Percentiles rank a stretch among this genome's conserved stretches.
Evolutionary conservation across 2,888 invertebrate genomes (phyloP).

Genomic region (Hirtodrosophila cameraria): DNA sequence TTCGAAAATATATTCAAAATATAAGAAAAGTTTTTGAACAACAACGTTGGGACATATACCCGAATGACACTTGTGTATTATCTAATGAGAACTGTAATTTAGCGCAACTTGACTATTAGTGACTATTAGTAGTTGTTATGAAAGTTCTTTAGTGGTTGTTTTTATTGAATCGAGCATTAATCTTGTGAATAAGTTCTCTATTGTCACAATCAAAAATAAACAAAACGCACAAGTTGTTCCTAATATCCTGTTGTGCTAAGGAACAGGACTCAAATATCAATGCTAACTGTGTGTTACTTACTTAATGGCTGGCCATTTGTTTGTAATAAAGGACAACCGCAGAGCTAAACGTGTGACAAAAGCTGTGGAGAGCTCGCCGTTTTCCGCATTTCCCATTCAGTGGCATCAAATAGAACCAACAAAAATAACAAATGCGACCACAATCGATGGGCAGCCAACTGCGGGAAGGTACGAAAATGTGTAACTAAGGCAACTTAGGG

Average conservation of each 20-base stretch:
- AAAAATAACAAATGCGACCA: slow-evolving; percentile 70
- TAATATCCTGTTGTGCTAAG: not conserved
- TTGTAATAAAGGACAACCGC: slow-evolving; percentile 45
- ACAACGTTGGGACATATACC: too few relatives aligned
- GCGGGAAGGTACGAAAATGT: too few relatives aligned
- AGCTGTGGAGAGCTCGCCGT: slow-evolving; percentile 14
- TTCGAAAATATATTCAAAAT: too few relatives aligned
- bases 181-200: slow-evolving; percentile 26
- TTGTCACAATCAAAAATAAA: slow-evolving; percentile 21
- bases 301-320: slow-evolving; percentile 3
- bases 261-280: slow-evolving; percentile 35
- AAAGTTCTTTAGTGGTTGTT: slow-evolving; percentile 27
- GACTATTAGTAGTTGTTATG: not conserved
- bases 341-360: slow-evolving; percentile 51
- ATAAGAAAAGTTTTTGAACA: too few relatives aligned
- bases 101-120: too few relatives aligned
- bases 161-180: slow-evolving; percentile 24
- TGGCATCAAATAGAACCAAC: slow-evolving; percentile 61
- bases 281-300: slow-evolving; percentile 14
- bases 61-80: too few relatives aligned
- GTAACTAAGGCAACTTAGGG: too few relatives aligned
- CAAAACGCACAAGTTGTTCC: slow-evolving; percentile 26
- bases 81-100: too few relatives aligned
- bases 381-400: slow-evolving; percentile 41
- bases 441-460: slow-evolving; percentile 58